phyloP scores from a whole-genome alignment of 92 coral and sea anemone species.

The Umimayanthus chanpuru region DNA sequence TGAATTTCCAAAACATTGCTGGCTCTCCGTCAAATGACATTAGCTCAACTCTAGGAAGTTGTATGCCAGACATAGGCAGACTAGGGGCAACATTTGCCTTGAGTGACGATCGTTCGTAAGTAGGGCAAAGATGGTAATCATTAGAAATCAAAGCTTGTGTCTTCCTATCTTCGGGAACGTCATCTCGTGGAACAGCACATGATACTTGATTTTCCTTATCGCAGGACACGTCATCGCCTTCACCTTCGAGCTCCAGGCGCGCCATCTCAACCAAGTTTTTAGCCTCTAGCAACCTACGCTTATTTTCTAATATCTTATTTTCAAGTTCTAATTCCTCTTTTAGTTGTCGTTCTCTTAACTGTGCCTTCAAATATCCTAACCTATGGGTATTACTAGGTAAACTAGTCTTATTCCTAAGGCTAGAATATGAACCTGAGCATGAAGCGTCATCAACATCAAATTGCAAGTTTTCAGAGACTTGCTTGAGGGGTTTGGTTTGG shows the following conservation, averaged over 20 bases:
- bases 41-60: not conserved
- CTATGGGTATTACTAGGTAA: not conserved
- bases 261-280: not conserved
- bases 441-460: not conserved
- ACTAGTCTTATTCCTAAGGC: no score
- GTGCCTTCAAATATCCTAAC: not conserved
- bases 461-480: not conserved
- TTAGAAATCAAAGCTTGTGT: no score
- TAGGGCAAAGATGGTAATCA: no score
- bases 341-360: not conserved
- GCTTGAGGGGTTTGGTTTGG: not conserved
- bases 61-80: not conserved
- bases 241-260: not conserved
- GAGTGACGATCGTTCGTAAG: not conserved
- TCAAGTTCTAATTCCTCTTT: not conserved
- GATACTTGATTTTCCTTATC: no score
- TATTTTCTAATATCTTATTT: not conserved
- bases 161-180: not conserved
- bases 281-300: not conserved
- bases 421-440: not conserved
- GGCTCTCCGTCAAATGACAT: not conserved
- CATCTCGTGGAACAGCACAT: no score
- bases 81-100: no score
- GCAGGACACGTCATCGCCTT: no score
- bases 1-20: not conserved